Evolutionary conservation across 2,888 invertebrate species (phyloP).

Genomic region (Blastobasis adustella): DNA sequence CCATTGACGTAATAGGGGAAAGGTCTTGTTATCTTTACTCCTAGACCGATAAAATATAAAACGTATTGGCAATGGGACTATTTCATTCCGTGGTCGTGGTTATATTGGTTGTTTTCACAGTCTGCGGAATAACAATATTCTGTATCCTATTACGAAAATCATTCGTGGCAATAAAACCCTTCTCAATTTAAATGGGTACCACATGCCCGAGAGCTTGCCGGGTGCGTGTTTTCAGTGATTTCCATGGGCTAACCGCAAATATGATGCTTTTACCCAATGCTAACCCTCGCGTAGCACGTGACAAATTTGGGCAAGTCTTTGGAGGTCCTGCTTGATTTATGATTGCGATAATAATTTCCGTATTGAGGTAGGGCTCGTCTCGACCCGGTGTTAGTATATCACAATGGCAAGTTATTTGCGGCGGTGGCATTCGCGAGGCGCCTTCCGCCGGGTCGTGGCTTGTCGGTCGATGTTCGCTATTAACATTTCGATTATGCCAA

Average conservation of each 20-base stretch:
- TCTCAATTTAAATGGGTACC: not conserved
- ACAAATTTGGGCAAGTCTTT: slow-evolving; percentile 40
- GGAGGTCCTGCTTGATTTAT: slow-evolving; percentile 45
- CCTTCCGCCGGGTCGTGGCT: slow-evolving; percentile 29
- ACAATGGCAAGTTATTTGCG: slow-evolving; percentile 38
- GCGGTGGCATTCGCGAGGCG: slow-evolving; percentile 34
- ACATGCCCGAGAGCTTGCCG: not conserved
- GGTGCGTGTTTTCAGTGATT: not conserved
- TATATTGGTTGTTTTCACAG: no score
- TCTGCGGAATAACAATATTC: no score
- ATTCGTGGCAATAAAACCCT: not conserved
- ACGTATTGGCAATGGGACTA: not conserved
- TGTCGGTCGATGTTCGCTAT: slow-evolving; percentile 11
- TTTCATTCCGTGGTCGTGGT: not conserved
- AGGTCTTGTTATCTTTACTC: no score
- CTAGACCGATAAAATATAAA: not conserved
- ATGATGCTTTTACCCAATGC: slow-evolving; percentile 2
- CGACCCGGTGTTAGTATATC: slow-evolving; percentile 26
- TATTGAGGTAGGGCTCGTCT: slow-evolving; percentile 57
- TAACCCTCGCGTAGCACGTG: slow-evolving; percentile 18
- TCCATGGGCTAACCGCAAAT: slow-evolving; percentile 3
- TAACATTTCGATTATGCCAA: not conserved
- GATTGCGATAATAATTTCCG: slow-evolving; percentile 55
- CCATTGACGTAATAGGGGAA: no score
- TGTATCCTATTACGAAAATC: not conserved